Evolutionary conservation across 2,888 invertebrate species (phyloP), one percentile per base, ranked within the genome.

Genomic region (Graphium colonna): DNA sequence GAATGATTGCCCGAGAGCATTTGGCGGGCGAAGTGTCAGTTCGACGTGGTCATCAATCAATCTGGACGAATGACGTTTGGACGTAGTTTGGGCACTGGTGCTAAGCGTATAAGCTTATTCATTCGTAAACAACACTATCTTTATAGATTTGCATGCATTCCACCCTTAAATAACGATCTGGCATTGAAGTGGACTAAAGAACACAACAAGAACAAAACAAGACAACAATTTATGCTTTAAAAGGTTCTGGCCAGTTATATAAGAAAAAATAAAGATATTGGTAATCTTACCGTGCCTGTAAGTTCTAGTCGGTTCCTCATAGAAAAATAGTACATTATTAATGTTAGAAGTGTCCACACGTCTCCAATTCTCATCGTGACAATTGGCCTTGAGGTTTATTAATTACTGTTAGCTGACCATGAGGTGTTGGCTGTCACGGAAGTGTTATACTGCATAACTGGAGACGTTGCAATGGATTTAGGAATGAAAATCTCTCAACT

Each of bases 41-140:
- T 21, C 15, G 51, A 40, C 45, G 51, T 17, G 18, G 26, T 44
- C 38, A 45, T 51, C 31, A 45, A 45, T 51, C 51, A 45, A 45
- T 18, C 18, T 31, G 31, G 51, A 26, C 45, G 45, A 51, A 45
- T 45, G 45, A 40, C 31, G 40, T n/a, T n/a, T n/a, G n/a, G n/a
- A n/a, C n/a, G n/a, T n/a, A n/a, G n/a, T n/a, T n/a, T n/a, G 18
- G 31, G 12, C 38, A 12, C 38, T 33, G 8, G 33, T 2, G 9
- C 9, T 33, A 33, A 33, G 33, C n/a, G 33, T 7, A 28, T 7
- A 8, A 28, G 28, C 28, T 4, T 7, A 28, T 28, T 7, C 5
- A 7, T 28, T 28, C 28, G 4, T 28, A 7, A 28, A 28, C n/a
- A n/a, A n/a, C n/a, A n/a, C n/a, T n/a, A n/a, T n/a, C n/a, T n/a